Conservation (phyloP, 2,888 invertebrate genomes). For the Teleiodes luculella region DNA sequence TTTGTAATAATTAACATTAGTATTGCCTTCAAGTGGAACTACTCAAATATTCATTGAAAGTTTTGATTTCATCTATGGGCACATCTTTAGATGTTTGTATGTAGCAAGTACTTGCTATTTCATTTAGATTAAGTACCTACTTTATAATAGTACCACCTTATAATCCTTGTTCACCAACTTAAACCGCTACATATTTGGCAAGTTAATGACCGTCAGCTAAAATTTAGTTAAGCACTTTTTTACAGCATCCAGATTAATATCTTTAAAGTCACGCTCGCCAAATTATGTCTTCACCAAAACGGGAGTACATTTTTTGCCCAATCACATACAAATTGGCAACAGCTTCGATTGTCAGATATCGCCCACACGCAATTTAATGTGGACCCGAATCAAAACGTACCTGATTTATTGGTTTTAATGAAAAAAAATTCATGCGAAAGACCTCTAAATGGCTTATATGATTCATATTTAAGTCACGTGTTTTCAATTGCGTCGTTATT, state of each 20-base stretch:
- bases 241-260: constrained; percentile 24
- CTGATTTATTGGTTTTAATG: not conserved
- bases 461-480: not conserved
- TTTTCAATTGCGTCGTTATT: no score
- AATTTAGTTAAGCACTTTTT: not conserved
- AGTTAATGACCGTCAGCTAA: not conserved
- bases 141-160: no score
- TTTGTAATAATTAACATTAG: no score
- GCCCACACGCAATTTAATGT: constrained; percentile 1
- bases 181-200: not conserved
- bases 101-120: no score
- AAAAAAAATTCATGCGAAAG: constrained; percentile 4
- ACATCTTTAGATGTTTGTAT: no score
- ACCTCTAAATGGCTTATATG: not conserved
- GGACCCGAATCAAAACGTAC: not conserved
- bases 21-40: no score
- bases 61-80: no score
- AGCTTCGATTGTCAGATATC: constrained; percentile 10
- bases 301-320: constrained; percentile 14
- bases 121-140: no score
- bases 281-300: constrained; percentile 16
- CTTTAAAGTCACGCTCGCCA: not conserved
- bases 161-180: no score
- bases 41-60: no score
- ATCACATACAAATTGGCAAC: constrained; percentile 17